These are phyloP conservation scores for Tympanuchus pallidicinctus DNA, from an alignment of 2,113 vertebrate genomes.

Conservation along the genomic window DNA sequence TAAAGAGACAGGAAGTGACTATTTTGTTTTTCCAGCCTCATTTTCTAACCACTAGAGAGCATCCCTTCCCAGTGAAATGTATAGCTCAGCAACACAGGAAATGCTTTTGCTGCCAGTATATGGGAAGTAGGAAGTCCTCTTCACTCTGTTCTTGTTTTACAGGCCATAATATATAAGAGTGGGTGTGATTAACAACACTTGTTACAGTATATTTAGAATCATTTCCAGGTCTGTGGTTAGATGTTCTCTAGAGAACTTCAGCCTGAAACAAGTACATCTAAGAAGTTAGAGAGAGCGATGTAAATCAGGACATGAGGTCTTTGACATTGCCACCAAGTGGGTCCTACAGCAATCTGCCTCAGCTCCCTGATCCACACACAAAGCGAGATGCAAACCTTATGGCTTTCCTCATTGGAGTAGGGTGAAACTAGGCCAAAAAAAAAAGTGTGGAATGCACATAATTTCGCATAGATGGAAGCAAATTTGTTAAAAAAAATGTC, in stretches of 20 bases:
- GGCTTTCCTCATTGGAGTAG: background rate
- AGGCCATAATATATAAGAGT: background rate
- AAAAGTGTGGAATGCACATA: background rate
- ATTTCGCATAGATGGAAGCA: background rate
- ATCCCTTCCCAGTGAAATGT: slow-evolving; percentile 63
- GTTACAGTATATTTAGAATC: slow-evolving; percentile 1
- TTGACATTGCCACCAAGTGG: background rate
- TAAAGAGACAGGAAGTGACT: slow-evolving; percentile 16
- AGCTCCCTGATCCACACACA: fast-evolving
- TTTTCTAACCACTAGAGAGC: slow-evolving; percentile 68
- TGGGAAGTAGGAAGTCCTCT: slow-evolving; percentile 40
- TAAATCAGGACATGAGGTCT: background rate
- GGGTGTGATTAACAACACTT: slow-evolving; percentile 44
- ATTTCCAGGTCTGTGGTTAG: slow-evolving; percentile 52
- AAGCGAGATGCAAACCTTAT: background rate
- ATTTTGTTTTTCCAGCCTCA: background rate
- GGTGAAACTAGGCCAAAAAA: background rate
- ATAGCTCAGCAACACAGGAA: slow-evolving; percentile 43
- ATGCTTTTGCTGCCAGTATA: slow-evolving; percentile 2
- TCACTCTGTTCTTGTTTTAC: slow-evolving; percentile 28
- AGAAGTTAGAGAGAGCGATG: background rate
- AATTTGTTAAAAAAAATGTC: background rate
- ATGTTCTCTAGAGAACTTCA: background rate
- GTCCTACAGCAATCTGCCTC: background rate
- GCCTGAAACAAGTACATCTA: background rate